Evolutionary conservation across 1,140 invertebrate species (phyloP).

Genomic region (Cydia fagiglandana): DNA sequence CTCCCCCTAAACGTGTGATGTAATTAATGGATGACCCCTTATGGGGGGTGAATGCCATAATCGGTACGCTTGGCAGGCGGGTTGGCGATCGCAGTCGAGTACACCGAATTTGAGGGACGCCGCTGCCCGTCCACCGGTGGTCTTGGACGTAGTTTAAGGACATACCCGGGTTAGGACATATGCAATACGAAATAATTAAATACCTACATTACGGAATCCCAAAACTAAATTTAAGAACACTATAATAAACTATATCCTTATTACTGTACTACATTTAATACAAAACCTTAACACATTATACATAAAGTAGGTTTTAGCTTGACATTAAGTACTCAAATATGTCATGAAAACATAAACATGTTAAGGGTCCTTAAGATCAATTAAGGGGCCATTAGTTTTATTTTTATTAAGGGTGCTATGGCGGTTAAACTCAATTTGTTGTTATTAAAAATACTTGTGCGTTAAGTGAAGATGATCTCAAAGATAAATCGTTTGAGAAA

Average conservation of each 20-base stretch:
- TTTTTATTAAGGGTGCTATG: conserved; percentile 4
- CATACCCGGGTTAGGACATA: too few species aligned
- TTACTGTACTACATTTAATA: background rate
- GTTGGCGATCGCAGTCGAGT: too few species aligned
- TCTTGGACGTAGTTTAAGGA: too few species aligned
- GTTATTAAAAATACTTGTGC: background rate
- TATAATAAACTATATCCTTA: background rate
- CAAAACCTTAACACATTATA: background rate
- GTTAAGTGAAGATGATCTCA: background rate
- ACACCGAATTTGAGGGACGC: too few species aligned
- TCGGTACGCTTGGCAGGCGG: too few species aligned
- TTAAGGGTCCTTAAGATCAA: conserved; percentile 1
- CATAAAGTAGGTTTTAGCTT: background rate
- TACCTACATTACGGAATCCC: background rate
- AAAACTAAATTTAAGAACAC: background rate
- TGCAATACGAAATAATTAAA: too few species aligned
- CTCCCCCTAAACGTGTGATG: too few species aligned
- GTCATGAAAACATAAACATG: conserved; percentile 10
- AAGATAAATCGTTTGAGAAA: background rate
- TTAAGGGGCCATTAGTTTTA: background rate
- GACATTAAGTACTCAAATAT: background rate
- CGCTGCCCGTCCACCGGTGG: too few species aligned
- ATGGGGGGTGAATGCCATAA: too few species aligned
- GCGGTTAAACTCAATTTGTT: conserved; percentile 3
- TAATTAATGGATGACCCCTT: too few species aligned